Evolutionary conservation across 2,113 vertebrate species (phyloP), one percentile per base, ranked within the genome.

Genomic region (Clarias macrocephalus): DNA sequence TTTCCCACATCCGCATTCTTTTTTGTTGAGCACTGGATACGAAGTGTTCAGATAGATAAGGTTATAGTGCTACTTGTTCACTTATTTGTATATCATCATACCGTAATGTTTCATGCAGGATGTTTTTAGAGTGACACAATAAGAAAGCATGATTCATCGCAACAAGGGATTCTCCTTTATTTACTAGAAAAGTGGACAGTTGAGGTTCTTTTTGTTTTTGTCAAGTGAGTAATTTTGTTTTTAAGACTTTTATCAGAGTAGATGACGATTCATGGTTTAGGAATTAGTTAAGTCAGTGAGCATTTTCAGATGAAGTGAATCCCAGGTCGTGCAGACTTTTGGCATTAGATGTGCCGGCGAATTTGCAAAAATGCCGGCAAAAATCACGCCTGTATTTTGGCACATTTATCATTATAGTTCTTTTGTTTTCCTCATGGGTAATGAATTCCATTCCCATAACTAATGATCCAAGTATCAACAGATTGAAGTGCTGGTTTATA

Each of bases 101-200:
- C 30, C 13, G 30, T 56, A 37, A 57, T 70, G 48, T 9, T 70
- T 15, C 21, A 18, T 5, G 7, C 13, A 33, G 19, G 12, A 70
- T 83, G 52, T 70, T 70, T 82, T 66, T 82, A 56, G 54, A 79
- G 52, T 13, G 76, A 57, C 52, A 19, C 48, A 19, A 15, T 54
- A 63, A n/a, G 12, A 83, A 68, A 57, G 18, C 48, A 72, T 56
- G 66, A 86, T 81, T 81, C 57, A 81, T 62, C 79, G 25, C 10
- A 37, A 15, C 42, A 23, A 37, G 19, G 57, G 19, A 33, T 48
- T 65, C 42, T 65, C 73, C 42, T 42, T n/a, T 56, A 56, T 86
- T 33, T 73, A n/a, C 10, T 66, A 52, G 80, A 86, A 48, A 80
- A 87, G 80, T 88, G n/a, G 30, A 21, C 30, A 42, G 54, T 48